Conservation (phyloP, 2,113 vertebrate genomes). For the Scomber japonicus region DNA sequence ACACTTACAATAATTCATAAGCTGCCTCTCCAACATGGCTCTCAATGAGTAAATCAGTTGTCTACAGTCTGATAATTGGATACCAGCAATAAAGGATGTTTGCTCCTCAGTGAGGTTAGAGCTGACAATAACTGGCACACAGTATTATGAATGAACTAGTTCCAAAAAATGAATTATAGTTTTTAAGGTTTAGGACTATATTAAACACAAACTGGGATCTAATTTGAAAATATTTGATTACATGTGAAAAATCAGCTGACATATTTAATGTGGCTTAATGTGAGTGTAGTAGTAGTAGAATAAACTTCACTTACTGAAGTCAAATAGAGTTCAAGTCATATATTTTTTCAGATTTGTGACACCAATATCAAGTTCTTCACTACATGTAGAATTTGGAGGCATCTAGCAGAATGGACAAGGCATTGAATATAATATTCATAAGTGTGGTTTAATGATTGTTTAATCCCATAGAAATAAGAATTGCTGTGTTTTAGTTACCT, state of each 20-base stretch:
- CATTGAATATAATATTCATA: too few relatives aligned
- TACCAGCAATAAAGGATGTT: background rate
- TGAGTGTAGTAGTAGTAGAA: background rate
- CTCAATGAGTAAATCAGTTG: conserved; percentile 2
- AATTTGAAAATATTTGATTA: background rate
- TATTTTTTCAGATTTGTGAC: background rate
- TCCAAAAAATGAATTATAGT: background rate
- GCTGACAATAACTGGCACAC: background rate
- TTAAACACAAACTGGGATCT: background rate
- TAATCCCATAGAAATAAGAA: too few relatives aligned
- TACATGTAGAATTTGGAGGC: too few relatives aligned
- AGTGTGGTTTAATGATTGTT: too few relatives aligned
- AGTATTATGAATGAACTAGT: background rate
- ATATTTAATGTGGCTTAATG: background rate
- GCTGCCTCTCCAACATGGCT: conserved; percentile 13
- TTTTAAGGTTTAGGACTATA: background rate
- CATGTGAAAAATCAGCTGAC: background rate
- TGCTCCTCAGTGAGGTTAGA: background rate
- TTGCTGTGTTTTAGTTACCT: too few relatives aligned
- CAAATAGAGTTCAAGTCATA: rapidly evolving
- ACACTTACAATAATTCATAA: conserved; percentile 33
- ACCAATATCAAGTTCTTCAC: too few relatives aligned
- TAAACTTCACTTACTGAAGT: background rate
- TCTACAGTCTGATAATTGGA: background rate
- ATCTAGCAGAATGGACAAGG: too few relatives aligned